Base-by-base conservation (phyloP, 2,797 vertebrate genomes). In the Scarus forsteni region DNA sequence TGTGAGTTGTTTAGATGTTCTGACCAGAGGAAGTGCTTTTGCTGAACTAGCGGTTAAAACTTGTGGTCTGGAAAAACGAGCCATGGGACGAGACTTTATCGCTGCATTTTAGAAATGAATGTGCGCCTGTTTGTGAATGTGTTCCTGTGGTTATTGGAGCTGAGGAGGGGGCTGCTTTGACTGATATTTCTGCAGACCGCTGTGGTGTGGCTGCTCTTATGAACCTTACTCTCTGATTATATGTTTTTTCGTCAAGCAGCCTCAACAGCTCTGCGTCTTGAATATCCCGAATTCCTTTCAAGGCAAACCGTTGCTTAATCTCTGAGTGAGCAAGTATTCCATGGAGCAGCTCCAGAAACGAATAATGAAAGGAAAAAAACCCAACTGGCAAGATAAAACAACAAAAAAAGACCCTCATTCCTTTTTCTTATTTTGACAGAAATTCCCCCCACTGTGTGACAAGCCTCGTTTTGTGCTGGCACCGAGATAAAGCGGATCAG, bases 271-370 rank as follows among this genome's bases (percentile, higher is more conserved):
- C 74, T 44, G 57, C 7, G 8, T 88, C 49, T 85, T 39, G 65
- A 85, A 87, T 85, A 77, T 88, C 73, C 69, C 58, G 18, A 71
- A 86, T 85, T 91, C 79, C 67, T 86, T 92, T 86, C 84, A 80
- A 80, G 58, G 74, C 66, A 90, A 89, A 90, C 84, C 67, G 45
- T 65, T 36, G 60, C 68, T 77, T 81, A 79, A 83, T 81, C 77
- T 76, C 56, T 66, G 45, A 73, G 67, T 39, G 36, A 63, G 63
- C 71, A 64, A 66, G 76, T 75, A 67, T 72, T 82, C 88, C 62
- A 80, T 48, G 48, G 50, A 83, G 61, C 45, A 13, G 39, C 59
- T 50, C 1, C 49, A 58, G 27, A 45, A 58, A 27, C 6, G 19
- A 34, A 51, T 35, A 51, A 34, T 27, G 49, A 15, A 19, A 61